Conservation (phyloP, 1,140 invertebrate genomes). For the roundworm (Caenorhabditis elegans) region DNA sequence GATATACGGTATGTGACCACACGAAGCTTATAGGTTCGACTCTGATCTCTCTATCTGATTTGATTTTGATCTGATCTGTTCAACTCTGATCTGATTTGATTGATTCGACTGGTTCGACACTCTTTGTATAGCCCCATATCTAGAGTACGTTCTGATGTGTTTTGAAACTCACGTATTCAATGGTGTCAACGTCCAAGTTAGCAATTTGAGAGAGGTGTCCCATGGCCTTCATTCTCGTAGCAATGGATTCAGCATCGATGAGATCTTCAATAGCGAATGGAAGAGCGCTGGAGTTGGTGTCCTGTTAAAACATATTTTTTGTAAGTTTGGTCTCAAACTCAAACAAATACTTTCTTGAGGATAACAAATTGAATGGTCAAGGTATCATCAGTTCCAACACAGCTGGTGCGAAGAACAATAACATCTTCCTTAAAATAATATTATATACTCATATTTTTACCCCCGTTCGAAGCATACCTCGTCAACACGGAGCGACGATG, state of each 20-base stretch:
- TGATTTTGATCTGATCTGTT: too few relatives aligned
- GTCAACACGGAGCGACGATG: slow-evolving; percentile 37
- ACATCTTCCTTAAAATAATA: slow-evolving; percentile 44
- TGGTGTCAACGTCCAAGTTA: slow-evolving; percentile 36
- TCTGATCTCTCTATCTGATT: too few relatives aligned
- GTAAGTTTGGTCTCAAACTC: background rate
- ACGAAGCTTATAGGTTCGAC: too few relatives aligned
- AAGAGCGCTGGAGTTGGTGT: slow-evolving; percentile 34
- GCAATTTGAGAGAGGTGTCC: slow-evolving; percentile 33
- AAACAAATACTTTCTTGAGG: slow-evolving; percentile 29
- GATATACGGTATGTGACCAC: too few relatives aligned
- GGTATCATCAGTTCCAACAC: slow-evolving; percentile 28
- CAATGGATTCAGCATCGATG: slow-evolving; percentile 29
- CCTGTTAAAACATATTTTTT: background rate
- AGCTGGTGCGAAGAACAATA: slow-evolving; percentile 43
- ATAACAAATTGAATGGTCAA: slow-evolving; percentile 47
- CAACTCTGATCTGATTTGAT: too few relatives aligned
- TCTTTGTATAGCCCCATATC: too few relatives aligned
- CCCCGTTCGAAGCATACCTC: background rate
- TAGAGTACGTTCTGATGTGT: too few relatives aligned
- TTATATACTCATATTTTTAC: background rate
- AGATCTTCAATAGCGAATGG: slow-evolving; percentile 45
- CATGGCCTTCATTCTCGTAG: slow-evolving; percentile 45
- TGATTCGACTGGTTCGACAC: too few relatives aligned
- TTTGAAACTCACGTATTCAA: slow-evolving; percentile 34